phyloP scores from a whole-genome alignment of 2,797 vertebrate genomes.

The Acomys russatus region DNA sequence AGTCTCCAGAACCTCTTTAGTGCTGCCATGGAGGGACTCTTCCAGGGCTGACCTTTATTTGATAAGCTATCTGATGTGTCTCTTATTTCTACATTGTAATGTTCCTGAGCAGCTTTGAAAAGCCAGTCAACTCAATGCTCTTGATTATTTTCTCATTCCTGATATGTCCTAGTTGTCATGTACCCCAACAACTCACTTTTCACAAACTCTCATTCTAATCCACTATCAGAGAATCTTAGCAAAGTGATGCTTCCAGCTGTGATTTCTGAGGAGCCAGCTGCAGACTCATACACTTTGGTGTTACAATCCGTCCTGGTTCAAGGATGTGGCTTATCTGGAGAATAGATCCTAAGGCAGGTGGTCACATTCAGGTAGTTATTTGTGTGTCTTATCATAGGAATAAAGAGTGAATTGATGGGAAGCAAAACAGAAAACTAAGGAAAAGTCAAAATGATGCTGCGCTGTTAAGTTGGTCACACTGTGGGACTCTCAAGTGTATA shows the following conservation, averaged over 20 bases:
- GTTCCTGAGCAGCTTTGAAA: not conserved
- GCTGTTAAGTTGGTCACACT: not conserved
- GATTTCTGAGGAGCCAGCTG: not conserved
- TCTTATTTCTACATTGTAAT: not conserved
- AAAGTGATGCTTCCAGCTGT: not conserved
- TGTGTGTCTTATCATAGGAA: not conserved
- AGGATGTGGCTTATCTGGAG: not conserved
- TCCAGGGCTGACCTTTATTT: not conserved
- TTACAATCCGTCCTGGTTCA: not conserved
- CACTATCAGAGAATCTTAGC: not conserved
- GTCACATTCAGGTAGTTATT: not conserved
- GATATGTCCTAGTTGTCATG: not conserved
- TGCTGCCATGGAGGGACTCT: not conserved
- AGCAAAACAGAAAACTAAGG: not conserved
- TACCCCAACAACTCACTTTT: not conserved
- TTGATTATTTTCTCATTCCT: not conserved
- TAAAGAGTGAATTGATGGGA: not conserved
- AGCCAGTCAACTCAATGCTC: not conserved
- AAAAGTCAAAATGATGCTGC: not conserved
- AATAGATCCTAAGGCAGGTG: not conserved
- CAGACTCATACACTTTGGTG: not conserved
- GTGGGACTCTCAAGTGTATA: not conserved
- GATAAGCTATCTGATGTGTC: not conserved
- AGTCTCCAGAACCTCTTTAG: not conserved
- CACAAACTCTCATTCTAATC: not conserved